Base-by-base conservation (phyloP, 1,140 invertebrate genomes). In the Drosophila bipectinata region DNA sequence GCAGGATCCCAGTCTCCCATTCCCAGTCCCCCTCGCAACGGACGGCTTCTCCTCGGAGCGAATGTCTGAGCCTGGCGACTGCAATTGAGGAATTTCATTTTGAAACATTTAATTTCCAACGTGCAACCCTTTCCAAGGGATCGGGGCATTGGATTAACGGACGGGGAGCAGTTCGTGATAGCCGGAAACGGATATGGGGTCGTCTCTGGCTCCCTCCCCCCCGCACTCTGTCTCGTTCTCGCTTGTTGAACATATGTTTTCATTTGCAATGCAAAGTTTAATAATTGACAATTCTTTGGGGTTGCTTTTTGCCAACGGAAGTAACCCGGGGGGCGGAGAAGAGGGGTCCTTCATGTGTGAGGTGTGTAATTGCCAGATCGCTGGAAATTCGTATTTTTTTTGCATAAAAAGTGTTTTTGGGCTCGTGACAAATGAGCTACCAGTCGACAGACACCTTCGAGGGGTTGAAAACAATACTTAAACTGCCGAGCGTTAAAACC, bases 1-100 rank as follows among this genome's bases (percentile, higher is more conserved):
- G 60, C 34, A 47, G 44, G 15, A 24, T 2, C 18, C 41, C 44
- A 39, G 26, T 12, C 30, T 28, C 15, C 41, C 44, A 39, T 21
- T n/a, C 30, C 28, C 12, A 18, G 1, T 51, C 32, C 9, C 24
- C 21, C 3, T 44, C 9, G 21, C 68, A 9, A 15, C 32, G 41
- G 26, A 18, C 45, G 8, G n/a, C 37, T 18, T 3, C 73, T 4
- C 7, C 34, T 51, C 56, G 58, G 24, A 55, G 39, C 56, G 62
- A 62, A 60, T 76, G 77, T 84, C 77, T 77, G 81, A 87, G 78
- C 75, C 52, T 81, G 81, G 78, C 73, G 78, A 79, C 83, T 87
- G 83, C 83, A 87, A 87, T 87, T 88, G 83, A 88, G 83, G 83
- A 87, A 87, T 87, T 87, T 87, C 83, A 87, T 87, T 87, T 87